Evolutionary conservation across 2,888 invertebrate genomes (phyloP).

Genomic region (Agrilus mali): DNA sequence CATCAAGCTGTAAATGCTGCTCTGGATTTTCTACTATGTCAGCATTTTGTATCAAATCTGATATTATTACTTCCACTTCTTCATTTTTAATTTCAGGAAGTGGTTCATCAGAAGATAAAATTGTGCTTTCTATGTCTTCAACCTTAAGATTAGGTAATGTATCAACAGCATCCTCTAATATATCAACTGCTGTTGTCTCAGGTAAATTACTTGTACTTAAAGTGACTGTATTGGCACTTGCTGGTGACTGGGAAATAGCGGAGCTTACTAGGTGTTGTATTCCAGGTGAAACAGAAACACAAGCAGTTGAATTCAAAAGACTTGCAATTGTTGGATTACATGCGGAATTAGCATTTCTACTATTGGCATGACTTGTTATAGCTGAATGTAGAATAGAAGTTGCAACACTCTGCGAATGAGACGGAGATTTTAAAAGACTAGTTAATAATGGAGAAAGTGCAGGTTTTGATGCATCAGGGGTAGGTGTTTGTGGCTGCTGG

Average conservation of each 20-base stretch:
- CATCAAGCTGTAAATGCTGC: constrained; percentile 29
- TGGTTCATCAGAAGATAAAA: constrained; percentile 35
- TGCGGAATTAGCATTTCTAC: constrained; percentile 21
- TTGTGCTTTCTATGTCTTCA: constrained; percentile 34
- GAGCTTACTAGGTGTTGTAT: constrained; percentile 39
- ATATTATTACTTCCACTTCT: constrained; percentile 41
- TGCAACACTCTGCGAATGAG: constrained; percentile 35
- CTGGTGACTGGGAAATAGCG: constrained; percentile 30
- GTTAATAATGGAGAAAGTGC: constrained; percentile 66
- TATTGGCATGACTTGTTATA: constrained; percentile 26
- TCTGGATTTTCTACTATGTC: constrained; percentile 33
- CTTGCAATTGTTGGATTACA: constrained; percentile 41
- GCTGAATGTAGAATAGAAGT: constrained; percentile 33
- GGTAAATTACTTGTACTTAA: constrained; percentile 18
- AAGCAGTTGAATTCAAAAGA: constrained; percentile 33
- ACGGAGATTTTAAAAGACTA: constrained; percentile 64
- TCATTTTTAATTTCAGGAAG: constrained; percentile 40
- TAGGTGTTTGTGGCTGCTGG: constrained; percentile 13
- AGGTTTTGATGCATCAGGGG: constrained; percentile 30
- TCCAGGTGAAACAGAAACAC: constrained; percentile 33
- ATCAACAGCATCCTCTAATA: constrained; percentile 23
- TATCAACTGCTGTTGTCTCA: constrained; percentile 11
- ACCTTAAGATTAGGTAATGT: constrained; percentile 29
- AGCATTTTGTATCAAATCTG: constrained; percentile 41
- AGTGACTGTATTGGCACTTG: constrained; percentile 15